Evolutionary conservation across 2,888 invertebrate genomes (phyloP).

Genomic region (Trypoxylon attenuatum): DNA sequence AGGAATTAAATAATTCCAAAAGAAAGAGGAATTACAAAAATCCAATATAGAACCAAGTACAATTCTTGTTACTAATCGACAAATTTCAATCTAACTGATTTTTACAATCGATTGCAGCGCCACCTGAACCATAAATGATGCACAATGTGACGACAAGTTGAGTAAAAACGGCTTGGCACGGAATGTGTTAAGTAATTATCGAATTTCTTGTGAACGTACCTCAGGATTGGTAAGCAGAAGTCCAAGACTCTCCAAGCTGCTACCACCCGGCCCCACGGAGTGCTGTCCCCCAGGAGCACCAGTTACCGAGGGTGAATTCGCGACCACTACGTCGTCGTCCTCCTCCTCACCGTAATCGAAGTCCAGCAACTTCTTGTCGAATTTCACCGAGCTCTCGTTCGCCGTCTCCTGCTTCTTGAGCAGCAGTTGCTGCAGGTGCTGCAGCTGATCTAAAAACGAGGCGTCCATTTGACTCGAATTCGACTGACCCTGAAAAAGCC

Average conservation of each 20-base stretch:
- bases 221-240: slow-evolving; percentile 71
- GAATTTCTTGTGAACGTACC: slow-evolving; percentile 56
- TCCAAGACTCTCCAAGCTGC: slow-evolving; percentile 70
- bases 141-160: not conserved
- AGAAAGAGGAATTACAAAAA: no score
- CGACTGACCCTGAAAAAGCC: slow-evolving; percentile 62
- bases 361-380: slow-evolving; percentile 89
- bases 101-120: no score
- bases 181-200: slow-evolving; percentile 10
- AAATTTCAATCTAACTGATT: no score
- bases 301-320: slow-evolving; percentile 73
- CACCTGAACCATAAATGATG: no score
- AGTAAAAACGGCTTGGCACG: not conserved
- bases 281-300: slow-evolving; percentile 61
- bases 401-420: slow-evolving; percentile 73
- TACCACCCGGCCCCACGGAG: slow-evolving; percentile 58
- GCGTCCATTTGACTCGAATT: slow-evolving; percentile 68
- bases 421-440: slow-evolving; percentile 80
- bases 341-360: slow-evolving; percentile 96
- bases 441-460: slow-evolving; percentile 77
- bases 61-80: no score
- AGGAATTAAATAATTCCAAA: no score
- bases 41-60: no score
- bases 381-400: slow-evolving; percentile 79
- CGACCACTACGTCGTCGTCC: slow-evolving; percentile 79